These are phyloP conservation scores for Protophormia terraenovae DNA, from an alignment of 2,888 invertebrate species.

Conservation along the genomic window DNA sequence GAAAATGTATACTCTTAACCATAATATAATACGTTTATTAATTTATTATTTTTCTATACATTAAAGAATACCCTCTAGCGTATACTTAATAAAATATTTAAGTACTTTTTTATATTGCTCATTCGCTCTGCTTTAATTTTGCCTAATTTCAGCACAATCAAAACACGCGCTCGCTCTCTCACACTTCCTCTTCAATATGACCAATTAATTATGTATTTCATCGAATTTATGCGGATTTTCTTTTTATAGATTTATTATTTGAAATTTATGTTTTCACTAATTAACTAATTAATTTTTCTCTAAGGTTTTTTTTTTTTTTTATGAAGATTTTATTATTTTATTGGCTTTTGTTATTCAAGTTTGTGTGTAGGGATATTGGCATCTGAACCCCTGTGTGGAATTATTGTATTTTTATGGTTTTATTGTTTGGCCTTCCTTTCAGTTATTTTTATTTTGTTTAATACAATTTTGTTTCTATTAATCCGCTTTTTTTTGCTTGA, in stretches of 20 bases:
- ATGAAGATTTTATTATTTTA: neutral
- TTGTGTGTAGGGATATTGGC: neutral
- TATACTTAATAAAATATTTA: neutral
- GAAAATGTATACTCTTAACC: too few relatives aligned
- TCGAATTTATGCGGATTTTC: neutral
- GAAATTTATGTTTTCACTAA: neutral
- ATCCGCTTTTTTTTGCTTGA: conserved; percentile 4
- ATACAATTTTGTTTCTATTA: conserved; percentile 20
- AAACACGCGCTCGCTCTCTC: neutral
- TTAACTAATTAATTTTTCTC: neutral
- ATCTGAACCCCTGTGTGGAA: neutral
- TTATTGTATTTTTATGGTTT: neutral
- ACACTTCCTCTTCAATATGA: neutral
- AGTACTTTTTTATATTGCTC: neutral
- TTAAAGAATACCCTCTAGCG: too few relatives aligned
- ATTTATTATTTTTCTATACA: too few relatives aligned
- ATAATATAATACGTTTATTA: too few relatives aligned
- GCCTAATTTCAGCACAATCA: too few relatives aligned
- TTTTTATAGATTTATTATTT: neutral
- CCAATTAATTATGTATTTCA: neutral
- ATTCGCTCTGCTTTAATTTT: neutral
- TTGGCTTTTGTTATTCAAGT: neutral
- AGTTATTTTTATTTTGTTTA: neutral
- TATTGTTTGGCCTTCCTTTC: neutral
- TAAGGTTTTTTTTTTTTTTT: neutral